phyloP scores from a whole-genome alignment of 92 coral and sea anemone genomes.

The Palythoa grandis region DNA sequence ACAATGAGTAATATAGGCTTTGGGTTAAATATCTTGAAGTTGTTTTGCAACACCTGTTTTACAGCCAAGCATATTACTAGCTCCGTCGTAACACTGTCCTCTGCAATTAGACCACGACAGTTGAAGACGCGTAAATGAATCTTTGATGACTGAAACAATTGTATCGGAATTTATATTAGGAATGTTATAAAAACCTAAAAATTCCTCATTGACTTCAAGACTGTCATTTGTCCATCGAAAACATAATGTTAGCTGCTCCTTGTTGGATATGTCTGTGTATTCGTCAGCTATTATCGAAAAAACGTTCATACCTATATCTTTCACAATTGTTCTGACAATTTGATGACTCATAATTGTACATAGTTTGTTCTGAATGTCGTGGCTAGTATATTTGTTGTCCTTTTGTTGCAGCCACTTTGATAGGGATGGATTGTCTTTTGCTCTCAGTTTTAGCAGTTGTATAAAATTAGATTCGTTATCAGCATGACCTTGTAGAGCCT shows the following conservation, averaged over 20 bases:
- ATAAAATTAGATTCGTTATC: conserved; percentile 56
- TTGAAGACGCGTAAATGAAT: conserved; percentile 11
- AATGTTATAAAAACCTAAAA: conserved; percentile 42
- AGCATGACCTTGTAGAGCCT: conserved; percentile 58
- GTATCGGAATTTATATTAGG: conserved; percentile 48
- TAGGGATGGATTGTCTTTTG: conserved; percentile 56
- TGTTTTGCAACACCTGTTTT: conserved; percentile 20
- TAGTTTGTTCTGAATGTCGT: conserved; percentile 65
- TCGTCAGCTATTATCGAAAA: conserved; percentile 69
- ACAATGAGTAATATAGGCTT: conserved; percentile 56
- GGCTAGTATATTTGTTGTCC: conserved; percentile 39
- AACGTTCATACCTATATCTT: conserved; percentile 25
- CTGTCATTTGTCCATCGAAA: conserved; percentile 59
- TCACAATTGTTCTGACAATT: conserved; percentile 28
- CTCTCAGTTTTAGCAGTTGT: conserved; percentile 60
- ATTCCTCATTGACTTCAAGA: neutral
- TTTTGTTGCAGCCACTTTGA: conserved; percentile 15
- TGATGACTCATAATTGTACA: conserved; percentile 56
- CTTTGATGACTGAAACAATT: conserved; percentile 49
- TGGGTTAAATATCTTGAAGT: conserved; percentile 51
- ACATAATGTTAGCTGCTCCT: conserved; percentile 64
- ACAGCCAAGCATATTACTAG: conserved; percentile 61
- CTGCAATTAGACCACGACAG: conserved; percentile 39
- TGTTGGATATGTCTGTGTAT: conserved; percentile 63
- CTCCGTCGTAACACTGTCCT: conserved; percentile 62